A percentile compares a stretch with the other conserved stretches of the same genome.
Evolutionary conservation across 2,888 invertebrate species (phyloP).

Genomic region (Iselma pallidipennis): DNA sequence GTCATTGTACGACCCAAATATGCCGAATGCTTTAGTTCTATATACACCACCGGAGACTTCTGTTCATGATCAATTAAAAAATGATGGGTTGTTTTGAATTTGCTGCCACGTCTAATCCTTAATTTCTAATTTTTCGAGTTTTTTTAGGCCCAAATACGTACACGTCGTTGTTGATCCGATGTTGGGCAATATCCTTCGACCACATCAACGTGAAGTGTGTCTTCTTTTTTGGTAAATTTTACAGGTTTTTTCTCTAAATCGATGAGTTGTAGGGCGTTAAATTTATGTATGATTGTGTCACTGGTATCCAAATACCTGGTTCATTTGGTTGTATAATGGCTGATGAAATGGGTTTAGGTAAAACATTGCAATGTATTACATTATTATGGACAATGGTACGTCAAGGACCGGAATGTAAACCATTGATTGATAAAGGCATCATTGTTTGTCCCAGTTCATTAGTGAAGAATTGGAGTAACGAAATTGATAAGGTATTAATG

Average conservation of each 20-base stretch:
- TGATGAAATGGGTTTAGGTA: conserved; percentile 99
- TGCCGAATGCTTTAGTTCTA: conserved; percentile 88
- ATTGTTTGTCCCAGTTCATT: conserved; percentile 97
- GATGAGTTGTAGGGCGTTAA: conserved; percentile 75
- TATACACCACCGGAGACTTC: conserved; percentile 82
- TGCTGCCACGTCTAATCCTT: no score
- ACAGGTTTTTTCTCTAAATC: background rate
- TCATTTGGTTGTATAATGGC: conserved; percentile 99
- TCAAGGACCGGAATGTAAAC: conserved; percentile 91
- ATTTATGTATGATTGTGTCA: conserved; percentile 99
- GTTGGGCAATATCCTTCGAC: conserved; percentile 85
- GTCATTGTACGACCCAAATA: conserved; percentile 89
- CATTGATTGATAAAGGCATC: conserved; percentile 88
- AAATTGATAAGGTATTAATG: conserved; percentile 75
- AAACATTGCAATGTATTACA: conserved; percentile 97
- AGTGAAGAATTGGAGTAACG: conserved; percentile 99
- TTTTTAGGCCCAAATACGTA: conserved; percentile 67
- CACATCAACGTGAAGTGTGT: conserved; percentile 89
- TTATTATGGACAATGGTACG: conserved; percentile 91
- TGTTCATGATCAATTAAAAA: conserved; percentile 85
- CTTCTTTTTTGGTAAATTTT: background rate
- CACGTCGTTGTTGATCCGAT: conserved; percentile 98
- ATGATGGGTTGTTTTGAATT: conserved; percentile 61
- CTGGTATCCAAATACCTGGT: conserved; percentile 83
- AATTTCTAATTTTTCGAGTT: conserved; percentile 11